Evolutionary conservation across 92 coral and sea anemone species (phyloP).

Genomic region (Parazoanthus atlanticus): DNA sequence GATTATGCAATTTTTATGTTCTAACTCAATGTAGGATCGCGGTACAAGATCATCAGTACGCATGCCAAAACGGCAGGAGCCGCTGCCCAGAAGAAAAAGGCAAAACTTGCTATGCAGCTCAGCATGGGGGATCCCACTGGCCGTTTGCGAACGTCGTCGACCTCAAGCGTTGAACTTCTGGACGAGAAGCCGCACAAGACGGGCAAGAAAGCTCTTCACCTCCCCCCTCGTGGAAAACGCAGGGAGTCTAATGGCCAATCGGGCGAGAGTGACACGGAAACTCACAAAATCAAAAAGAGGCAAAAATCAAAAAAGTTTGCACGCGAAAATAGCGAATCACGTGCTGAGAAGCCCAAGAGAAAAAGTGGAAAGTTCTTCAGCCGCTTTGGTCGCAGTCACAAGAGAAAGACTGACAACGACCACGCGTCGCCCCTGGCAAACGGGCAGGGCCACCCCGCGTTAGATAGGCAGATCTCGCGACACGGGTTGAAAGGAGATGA

Average conservation of each 20-base stretch:
- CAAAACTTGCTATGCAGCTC: constrained; percentile 36
- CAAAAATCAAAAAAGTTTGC: constrained; percentile 24
- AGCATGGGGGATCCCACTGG: constrained; percentile 39
- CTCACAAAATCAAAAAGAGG: constrained; percentile 32
- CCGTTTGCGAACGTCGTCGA: constrained; percentile 26
- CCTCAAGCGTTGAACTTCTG: constrained; percentile 32
- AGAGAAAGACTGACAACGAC: constrained; percentile 15
- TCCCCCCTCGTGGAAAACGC: not conserved
- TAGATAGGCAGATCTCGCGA: constrained; percentile 4
- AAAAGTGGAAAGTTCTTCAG: constrained; percentile 35
- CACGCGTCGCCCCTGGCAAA: constrained; percentile 25
- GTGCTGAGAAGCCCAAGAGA: constrained; percentile 29
- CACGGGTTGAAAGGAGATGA: constrained; percentile 20
- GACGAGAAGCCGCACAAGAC: constrained; percentile 21
- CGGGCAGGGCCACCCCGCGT: constrained; percentile 1
- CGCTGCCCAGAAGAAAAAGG: constrained; percentile 33
- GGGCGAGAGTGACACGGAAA: constrained; percentile 29
- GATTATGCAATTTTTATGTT: not conserved
- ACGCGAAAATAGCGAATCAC: constrained; percentile 23
- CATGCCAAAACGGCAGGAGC: constrained; percentile 34
- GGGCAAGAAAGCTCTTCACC: not conserved
- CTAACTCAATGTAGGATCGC: not conserved
- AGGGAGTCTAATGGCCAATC: constrained; percentile 16
- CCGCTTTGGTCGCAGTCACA: constrained; percentile 45
- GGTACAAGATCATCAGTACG: constrained; percentile 38